These are phyloP conservation scores for Pogonognathellus flavescens DNA, from an alignment of 1,140 invertebrate species.

Conservation along the genomic window DNA sequence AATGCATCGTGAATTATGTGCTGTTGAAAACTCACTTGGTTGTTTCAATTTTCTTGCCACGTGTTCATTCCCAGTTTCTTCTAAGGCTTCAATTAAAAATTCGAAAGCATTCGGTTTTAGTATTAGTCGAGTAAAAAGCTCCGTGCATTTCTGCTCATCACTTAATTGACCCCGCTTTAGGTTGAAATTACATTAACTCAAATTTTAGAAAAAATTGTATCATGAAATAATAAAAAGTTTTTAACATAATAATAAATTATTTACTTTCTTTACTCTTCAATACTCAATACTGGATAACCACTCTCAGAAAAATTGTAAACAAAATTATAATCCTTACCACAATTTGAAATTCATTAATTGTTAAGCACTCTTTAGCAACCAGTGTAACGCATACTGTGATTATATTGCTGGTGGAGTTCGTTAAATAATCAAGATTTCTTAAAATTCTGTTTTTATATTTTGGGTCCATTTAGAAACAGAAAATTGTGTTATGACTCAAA, in stretches of 20 bases:
- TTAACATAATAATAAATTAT: no score
- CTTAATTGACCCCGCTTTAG: not conserved
- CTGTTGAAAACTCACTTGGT: not conserved
- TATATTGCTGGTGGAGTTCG: not conserved
- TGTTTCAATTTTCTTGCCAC: not conserved
- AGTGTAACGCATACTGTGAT: not conserved
- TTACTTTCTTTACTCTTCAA: no score
- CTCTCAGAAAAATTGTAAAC: no score
- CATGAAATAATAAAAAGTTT: no score
- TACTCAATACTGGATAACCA: no score
- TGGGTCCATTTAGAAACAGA: not conserved
- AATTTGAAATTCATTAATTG: not conserved
- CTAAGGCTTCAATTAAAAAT: not conserved
- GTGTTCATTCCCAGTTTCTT: not conserved
- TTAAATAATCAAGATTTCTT: conserved; percentile 17
- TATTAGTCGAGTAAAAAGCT: not conserved
- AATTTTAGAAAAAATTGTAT: not conserved
- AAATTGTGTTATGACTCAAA: not conserved
- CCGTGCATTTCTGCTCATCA: conserved; percentile 6
- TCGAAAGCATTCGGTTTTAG: not conserved
- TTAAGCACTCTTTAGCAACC: not conserved
- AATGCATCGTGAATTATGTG: no score
- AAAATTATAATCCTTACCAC: no score
- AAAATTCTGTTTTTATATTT: not conserved
- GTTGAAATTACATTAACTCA: not conserved